phyloP scores from a whole-genome alignment of 2,797 vertebrate species.

The Gambelia wislizenii region DNA sequence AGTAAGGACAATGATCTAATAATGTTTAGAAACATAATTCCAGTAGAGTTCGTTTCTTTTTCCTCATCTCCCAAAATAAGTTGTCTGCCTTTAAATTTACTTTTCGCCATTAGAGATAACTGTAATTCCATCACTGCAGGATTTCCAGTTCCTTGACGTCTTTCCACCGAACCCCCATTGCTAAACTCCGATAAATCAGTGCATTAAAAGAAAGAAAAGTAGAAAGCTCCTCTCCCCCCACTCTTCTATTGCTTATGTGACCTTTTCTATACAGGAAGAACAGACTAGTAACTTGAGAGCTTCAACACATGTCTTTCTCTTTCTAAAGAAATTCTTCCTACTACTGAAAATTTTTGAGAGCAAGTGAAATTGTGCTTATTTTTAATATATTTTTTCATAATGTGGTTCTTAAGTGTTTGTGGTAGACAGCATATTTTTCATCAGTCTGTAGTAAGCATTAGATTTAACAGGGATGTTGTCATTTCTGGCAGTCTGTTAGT shows the following conservation, averaged over 20 bases:
- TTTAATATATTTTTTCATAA: background rate
- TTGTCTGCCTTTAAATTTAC: slow-evolving; percentile 21
- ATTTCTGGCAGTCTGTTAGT: background rate
- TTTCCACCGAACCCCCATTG: slow-evolving; percentile 31
- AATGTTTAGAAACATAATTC: slow-evolving; percentile 13
- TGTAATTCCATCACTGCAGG: slow-evolving; percentile 31
- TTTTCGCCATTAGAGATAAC: slow-evolving; percentile 12
- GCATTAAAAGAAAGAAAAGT: slow-evolving; percentile 31
- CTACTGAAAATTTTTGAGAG: background rate
- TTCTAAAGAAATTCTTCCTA: background rate
- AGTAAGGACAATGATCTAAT: background rate
- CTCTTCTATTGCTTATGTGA: slow-evolving; percentile 15
- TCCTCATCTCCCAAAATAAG: slow-evolving; percentile 10
- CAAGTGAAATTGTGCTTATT: background rate
- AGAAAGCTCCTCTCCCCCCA: slow-evolving; percentile 15
- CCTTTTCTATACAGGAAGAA: slow-evolving; percentile 31
- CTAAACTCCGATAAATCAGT: slow-evolving; percentile 42
- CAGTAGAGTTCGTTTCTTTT: background rate
- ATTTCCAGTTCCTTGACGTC: slow-evolving; percentile 27
- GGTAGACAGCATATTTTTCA: background rate
- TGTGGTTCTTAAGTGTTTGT: background rate
- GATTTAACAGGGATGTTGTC: background rate
- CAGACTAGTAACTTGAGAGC: slow-evolving; percentile 29
- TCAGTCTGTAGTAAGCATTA: background rate
- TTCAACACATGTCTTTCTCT: slow-evolving; percentile 1